Conservation (phyloP, 2,888 invertebrate genomes). For the Meghimatium bilineatum region DNA sequence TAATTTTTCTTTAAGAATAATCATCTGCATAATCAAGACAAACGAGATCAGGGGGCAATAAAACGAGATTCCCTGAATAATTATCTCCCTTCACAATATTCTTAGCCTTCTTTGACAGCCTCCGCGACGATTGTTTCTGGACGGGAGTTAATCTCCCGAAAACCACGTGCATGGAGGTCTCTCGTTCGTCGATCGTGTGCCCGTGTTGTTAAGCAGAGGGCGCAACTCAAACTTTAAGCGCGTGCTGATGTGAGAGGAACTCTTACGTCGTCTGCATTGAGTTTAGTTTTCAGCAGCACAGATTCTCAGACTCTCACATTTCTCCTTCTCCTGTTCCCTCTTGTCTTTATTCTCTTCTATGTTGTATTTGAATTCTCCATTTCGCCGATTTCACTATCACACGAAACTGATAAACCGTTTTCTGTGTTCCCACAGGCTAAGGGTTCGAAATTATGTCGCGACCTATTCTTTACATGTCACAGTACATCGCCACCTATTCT, state of each 20-base stretch:
- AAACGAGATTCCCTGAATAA: conserved; percentile 33
- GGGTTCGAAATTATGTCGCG: too few species aligned
- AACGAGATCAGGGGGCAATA: conserved; percentile 44
- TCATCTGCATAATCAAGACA: conserved; percentile 43
- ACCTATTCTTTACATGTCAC: too few species aligned
- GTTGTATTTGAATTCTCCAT: too few species aligned
- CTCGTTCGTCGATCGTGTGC: conserved; percentile 25
- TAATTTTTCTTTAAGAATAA: conserved; percentile 42
- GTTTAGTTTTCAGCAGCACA: conserved; percentile 7
- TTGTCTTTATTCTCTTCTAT: neutral
- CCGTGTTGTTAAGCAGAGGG: conserved; percentile 7
- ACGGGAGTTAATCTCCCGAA: conserved; percentile 28
- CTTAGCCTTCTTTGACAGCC: neutral
- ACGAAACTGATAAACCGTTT: too few species aligned
- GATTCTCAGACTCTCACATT: neutral
- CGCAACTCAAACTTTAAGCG: conserved; percentile 39
- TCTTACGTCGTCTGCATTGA: conserved; percentile 11
- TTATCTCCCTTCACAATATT: conserved; percentile 42
- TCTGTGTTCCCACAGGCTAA: too few species aligned
- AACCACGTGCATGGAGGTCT: conserved; percentile 36
- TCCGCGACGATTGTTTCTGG: conserved; percentile 18
- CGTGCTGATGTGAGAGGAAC: conserved; percentile 39
- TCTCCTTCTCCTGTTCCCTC: neutral
- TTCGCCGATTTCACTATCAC: too few species aligned
- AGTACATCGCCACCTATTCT: too few species aligned